Base-by-base conservation (phyloP, 2,888 invertebrate genomes). In the Anarsia innoxiella region DNA sequence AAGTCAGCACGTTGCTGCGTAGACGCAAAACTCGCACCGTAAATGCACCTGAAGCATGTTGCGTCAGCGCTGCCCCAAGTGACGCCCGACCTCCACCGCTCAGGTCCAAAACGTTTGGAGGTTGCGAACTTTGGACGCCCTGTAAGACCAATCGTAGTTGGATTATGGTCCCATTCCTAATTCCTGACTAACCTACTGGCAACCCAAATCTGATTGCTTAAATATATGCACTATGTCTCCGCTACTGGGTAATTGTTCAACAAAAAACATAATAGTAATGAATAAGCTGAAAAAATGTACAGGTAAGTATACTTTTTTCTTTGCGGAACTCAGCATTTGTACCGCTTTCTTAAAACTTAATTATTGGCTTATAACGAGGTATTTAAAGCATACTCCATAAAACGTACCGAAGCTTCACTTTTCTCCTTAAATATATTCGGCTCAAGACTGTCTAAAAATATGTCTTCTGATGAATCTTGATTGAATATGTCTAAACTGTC, bases 1-100 rank as follows among this genome's bases (percentile, higher is more conserved):
- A 64, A 33, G 82, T 75, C 35, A 92, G 85, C 11, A 86, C 82
- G 62, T 91, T 92, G n/a, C 61, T 60, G 9, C 70, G 51, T 39
- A 83, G 55, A 2, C 61, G 63, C 19, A 84, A 51, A 16, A 76
- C 75, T 2, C 82, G 70, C 6, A 83, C 60, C 1, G 74, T 67
- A 44, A 83, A 83, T 0, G 72, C 77, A 11, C 71, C 64, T 2
- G 61, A 42, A 0, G 74, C 64, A 41, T 80, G 75, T 41, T 78
- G 78, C 2, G 67, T 53, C 1, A 84, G 56, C 1, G 79, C 73
- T 2, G 71, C 57, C 0, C 66, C 64, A 1, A 84, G 53, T 0
- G 79, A 73, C 1, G 67, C 57, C 1, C 67, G 62, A 1, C 77
- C 80, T 4, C 80, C 78, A 1, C 79, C 74, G 33, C 75, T 80